A percentile compares a stretch with the other conserved stretches of the same genome.
phyloP scores from a whole-genome alignment of 2,797 vertebrate genomes.

The Taeniopygia guttata region DNA sequence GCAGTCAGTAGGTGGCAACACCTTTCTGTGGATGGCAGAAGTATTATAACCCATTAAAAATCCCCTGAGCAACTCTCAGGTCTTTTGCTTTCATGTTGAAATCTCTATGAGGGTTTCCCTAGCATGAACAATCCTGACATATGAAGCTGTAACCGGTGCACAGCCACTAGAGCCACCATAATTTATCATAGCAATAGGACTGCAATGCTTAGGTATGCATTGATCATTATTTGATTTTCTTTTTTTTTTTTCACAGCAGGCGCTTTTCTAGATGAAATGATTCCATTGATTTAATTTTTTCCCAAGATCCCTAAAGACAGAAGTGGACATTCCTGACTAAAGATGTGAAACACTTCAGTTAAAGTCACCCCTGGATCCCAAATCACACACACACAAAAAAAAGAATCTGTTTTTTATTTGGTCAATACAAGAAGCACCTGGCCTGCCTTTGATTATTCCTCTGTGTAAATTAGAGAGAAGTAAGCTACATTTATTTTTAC shows the following conservation, averaged over 20 bases:
- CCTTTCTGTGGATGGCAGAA: background rate
- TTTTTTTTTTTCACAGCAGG: background rate
- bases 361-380: background rate
- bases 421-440: background rate
- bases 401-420: background rate
- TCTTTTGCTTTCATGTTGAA: background rate
- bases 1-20: background rate
- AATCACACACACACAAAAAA: background rate
- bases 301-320: background rate
- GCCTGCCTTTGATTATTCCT: background rate
- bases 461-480: constrained; percentile 17
- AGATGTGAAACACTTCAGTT: background rate
- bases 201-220: background rate
- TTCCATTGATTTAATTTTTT: constrained; percentile 16
- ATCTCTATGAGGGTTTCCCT: background rate
- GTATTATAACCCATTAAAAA: background rate
- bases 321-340: constrained; percentile 24
- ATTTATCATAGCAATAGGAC: background rate
- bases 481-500: background rate
- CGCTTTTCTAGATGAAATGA: constrained; percentile 51
- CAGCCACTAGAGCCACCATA: background rate
- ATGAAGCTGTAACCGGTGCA: background rate
- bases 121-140: background rate
- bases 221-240: constrained; percentile 41
- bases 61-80: background rate